Evolutionary conservation across 2,888 invertebrate species (phyloP), one percentile per base, ranked within the genome.

Genomic region (Eupeodes luniger): DNA sequence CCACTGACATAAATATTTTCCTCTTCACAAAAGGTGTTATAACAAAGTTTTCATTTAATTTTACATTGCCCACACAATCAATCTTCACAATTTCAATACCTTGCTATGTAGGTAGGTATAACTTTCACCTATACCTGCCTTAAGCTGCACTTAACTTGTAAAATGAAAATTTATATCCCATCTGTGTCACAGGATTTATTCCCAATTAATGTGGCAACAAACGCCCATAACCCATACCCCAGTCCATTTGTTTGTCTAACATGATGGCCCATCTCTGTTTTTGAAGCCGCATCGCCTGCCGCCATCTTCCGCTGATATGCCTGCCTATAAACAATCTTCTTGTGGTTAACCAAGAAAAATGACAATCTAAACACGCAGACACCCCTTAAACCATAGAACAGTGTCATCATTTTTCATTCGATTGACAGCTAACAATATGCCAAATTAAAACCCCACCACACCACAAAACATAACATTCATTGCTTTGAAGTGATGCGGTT

Each of bases 351-450:
- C 85, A 90, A 89, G 90, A 90, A 89, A 90, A 90, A 90, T 90
- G 87, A 83, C 86, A 89, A 89, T 90, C 90, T 90, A 90, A 90
- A 81, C 67, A 82, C 27, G 27, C 40, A 55, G 11, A 64, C 55
- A 40, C 70, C 70, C 53, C 36, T 16, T 36, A n/a, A 49, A 66
- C 66, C 61, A 57, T 78, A 70, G 85, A 78, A 77, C 85, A 82
- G 81, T 86, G 78, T 85, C 81, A 89, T 90, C 90, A 90, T 90
- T 90, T 90, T 90, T 90, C 90, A 90, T 90, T 85, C 82, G 70
- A 90, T 90, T 90, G 90, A 90, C 90, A 90, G 90, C 85, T 89
- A 89, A 90, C 90, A 90, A 90, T 90, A 90, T 89, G 90, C 89
- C 90, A 90, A 90, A 90, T 90, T 90, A 90, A 90, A 90, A 89